Conservation (phyloP, 2,797 vertebrate species). For the Rhadinocentrus ornatus region DNA sequence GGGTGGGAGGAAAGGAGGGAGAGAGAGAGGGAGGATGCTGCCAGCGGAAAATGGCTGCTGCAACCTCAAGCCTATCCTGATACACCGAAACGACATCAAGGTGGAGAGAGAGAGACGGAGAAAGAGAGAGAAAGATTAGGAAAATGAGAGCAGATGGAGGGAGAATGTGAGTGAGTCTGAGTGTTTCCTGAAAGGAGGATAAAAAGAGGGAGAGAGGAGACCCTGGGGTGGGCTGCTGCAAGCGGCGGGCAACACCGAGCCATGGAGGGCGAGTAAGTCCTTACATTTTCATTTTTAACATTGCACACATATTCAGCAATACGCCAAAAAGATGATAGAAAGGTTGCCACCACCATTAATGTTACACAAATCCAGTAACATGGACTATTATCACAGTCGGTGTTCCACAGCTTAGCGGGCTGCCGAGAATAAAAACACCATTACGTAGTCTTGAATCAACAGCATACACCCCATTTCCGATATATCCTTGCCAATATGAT, state of each 20-base stretch:
- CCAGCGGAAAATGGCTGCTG: slow-evolving; percentile 90
- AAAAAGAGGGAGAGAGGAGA: slow-evolving; percentile 76
- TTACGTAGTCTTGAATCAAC: slow-evolving; percentile 80
- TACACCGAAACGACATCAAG: slow-evolving; percentile 84
- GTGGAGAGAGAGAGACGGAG: slow-evolving; percentile 72
- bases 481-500: slow-evolving; percentile 62
- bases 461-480: slow-evolving; percentile 77
- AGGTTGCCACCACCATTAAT: slow-evolving; percentile 60
- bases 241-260: slow-evolving; percentile 86
- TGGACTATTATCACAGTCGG: slow-evolving; percentile 61
- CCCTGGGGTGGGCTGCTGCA: slow-evolving; percentile 83
- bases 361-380: slow-evolving; percentile 65
- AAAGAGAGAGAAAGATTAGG: slow-evolving; percentile 72
- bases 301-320: slow-evolving; percentile 59
- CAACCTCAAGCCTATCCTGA: slow-evolving; percentile 86
- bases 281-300: slow-evolving; percentile 79
- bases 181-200: slow-evolving; percentile 79
- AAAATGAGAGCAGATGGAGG: slow-evolving; percentile 80
- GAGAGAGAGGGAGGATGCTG: slow-evolving; percentile 82
- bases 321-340: slow-evolving; percentile 35
- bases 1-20: slow-evolving; percentile 53
- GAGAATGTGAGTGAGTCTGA: slow-evolving; percentile 74
- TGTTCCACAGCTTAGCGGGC: slow-evolving; percentile 64
- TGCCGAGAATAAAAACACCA: slow-evolving; percentile 77
- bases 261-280: slow-evolving; percentile 90